Conservation (phyloP, 1,140 invertebrate species). For the Cydia splendana region DNA sequence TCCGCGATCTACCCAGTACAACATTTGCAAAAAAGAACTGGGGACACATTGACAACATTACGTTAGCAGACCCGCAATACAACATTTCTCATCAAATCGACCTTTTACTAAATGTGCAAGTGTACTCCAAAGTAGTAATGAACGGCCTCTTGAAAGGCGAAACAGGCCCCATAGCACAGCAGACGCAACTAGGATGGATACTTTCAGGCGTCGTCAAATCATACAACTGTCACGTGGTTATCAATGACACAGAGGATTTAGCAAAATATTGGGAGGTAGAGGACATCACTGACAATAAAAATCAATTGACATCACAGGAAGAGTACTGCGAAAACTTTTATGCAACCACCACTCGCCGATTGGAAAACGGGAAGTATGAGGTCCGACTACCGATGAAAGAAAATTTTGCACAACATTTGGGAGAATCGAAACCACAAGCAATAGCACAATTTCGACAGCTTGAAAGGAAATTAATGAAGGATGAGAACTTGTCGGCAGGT, state of each 20-base stretch:
- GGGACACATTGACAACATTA: conserved; percentile 38
- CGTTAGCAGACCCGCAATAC: conserved; percentile 43
- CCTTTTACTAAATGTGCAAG: conserved; percentile 41
- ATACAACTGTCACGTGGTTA: conserved; percentile 29
- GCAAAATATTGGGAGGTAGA: conserved; percentile 35
- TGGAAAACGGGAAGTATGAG: conserved; percentile 23
- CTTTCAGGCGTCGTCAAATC: conserved; percentile 44
- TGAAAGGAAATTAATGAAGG: conserved; percentile 34
- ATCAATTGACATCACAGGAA: conserved; percentile 21
- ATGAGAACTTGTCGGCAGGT: background rate
- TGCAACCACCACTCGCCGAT: background rate
- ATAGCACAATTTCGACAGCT: conserved; percentile 40
- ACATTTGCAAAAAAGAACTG: conserved; percentile 37
- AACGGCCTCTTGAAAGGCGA: conserved; percentile 37
- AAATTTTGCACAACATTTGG: conserved; percentile 36
- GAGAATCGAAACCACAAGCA: conserved; percentile 36
- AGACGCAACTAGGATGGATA: conserved; percentile 52
- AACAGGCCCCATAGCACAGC: conserved; percentile 44
- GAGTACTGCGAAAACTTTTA: conserved; percentile 14
- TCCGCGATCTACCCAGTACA: conserved; percentile 35
- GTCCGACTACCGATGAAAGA: conserved; percentile 35
- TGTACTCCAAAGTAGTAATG: conserved; percentile 41
- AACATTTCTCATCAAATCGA: conserved; percentile 39
- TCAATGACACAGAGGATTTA: conserved; percentile 26
- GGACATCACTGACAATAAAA: conserved; percentile 25